A percentile compares a stretch with the other conserved stretches of the same genome.
These are phyloP conservation scores for Andrena fulva DNA, from an alignment of 2,888 invertebrate genomes.

Conservation along the genomic window DNA sequence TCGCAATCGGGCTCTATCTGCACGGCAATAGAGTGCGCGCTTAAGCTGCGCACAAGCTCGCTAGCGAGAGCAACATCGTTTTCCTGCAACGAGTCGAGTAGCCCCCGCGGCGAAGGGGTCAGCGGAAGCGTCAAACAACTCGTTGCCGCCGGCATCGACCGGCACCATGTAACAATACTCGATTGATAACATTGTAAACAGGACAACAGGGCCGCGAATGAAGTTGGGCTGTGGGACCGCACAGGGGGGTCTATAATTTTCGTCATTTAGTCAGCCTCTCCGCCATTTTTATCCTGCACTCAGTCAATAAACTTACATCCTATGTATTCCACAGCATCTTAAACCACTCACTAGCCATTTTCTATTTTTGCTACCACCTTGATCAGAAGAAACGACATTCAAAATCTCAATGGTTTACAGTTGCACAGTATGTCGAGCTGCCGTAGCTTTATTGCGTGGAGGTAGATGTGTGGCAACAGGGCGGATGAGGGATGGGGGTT, in stretches of 20 bases:
- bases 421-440: background rate
- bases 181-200: conserved; percentile 49
- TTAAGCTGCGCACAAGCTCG: conserved; percentile 52
- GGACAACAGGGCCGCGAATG: conserved; percentile 16
- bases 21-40: conserved; percentile 59
- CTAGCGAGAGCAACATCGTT: conserved; percentile 57
- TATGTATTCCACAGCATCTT: background rate
- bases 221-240: conserved; percentile 1
- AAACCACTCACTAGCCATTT: background rate
- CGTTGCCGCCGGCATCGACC: conserved; percentile 47
- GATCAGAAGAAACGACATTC: background rate
- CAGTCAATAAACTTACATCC: background rate
- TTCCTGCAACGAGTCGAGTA: conserved; percentile 62
- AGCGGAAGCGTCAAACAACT: conserved; percentile 59
- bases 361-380: background rate
- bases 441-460: background rate
- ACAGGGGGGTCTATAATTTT: background rate
- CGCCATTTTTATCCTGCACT: background rate
- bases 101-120: conserved; percentile 49
- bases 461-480: background rate
- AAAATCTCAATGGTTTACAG: background rate
- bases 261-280: background rate
- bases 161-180: conserved; percentile 36
- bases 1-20: conserved; percentile 42
- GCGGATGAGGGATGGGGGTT: background rate